These are phyloP conservation scores for Lycophotia porphyrea DNA, from an alignment of 2,888 invertebrate species.

Conservation along the genomic window DNA sequence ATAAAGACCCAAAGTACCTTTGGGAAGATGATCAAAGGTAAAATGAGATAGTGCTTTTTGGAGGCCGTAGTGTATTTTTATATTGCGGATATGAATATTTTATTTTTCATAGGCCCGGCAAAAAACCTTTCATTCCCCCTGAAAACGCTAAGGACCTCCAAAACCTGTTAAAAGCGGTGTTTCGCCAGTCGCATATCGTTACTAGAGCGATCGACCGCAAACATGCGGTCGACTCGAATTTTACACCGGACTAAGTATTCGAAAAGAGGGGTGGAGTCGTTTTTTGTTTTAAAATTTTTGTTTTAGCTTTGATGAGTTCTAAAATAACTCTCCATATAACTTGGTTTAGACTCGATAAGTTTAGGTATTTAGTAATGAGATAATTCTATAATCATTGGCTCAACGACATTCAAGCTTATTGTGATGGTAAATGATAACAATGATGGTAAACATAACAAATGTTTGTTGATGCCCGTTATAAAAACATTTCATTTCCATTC, in stretches of 20 bases:
- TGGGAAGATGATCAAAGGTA: too few species aligned
- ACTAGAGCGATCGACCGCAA: slow-evolving; percentile 65
- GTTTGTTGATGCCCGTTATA: neutral
- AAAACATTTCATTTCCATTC: too few species aligned
- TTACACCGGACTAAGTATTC: slow-evolving; percentile 59
- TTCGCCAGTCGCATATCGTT: slow-evolving; percentile 55
- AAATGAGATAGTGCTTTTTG: too few species aligned
- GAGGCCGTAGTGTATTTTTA: too few species aligned
- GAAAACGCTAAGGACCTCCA: neutral
- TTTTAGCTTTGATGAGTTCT: neutral
- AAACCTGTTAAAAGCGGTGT: slow-evolving; percentile 47
- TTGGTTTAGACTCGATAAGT: too few species aligned
- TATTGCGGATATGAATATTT: too few species aligned
- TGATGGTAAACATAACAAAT: too few species aligned
- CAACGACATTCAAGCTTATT: neutral
- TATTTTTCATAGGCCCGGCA: too few species aligned
- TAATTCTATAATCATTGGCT: neutral
- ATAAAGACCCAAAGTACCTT: too few species aligned
- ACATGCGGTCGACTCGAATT: slow-evolving; percentile 71
- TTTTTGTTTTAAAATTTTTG: slow-evolving; percentile 3
- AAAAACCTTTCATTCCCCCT: neutral
- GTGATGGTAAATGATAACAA: neutral
- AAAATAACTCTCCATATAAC: neutral
- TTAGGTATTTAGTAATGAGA: neutral
- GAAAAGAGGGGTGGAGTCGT: slow-evolving; percentile 39